Evolutionary conservation across 1,140 invertebrate genomes (phyloP), one percentile per base, ranked within the genome.

Genomic region (Plectrocnemia conspersa): DNA sequence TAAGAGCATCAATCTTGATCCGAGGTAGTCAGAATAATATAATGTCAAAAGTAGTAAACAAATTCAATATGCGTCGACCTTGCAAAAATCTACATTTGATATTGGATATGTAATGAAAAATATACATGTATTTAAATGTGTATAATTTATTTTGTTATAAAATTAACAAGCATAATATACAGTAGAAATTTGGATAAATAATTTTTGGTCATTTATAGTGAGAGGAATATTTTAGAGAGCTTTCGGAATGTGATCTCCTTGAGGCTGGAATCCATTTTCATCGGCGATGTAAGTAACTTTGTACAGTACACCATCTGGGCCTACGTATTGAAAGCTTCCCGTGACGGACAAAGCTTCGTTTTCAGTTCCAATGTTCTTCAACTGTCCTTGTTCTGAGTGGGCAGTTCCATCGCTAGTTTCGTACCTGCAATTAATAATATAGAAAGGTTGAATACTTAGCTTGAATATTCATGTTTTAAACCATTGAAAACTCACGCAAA

Each of bases 221-320:
- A 13, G 2, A 41, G 21, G 3, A 41, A 33, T 33, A 18, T 48
- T 44, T 36, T 50, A 56, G 2, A 16, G 23, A 6, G 52, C 25
- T 36, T 55, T 54, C 38, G 82, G 82, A 52, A 86, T 66, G 65
- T 86, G 83, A 10, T 76, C 79, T 13, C 83, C 84, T 64, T 78
- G 71, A 45, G 84, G 79, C 63, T 83, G 68, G 75, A 76, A 79
- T 25, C 77, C 77, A 54, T 69, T 65, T 64, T 74, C 68, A 63
- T 75, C 66, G 15, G 79, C 79, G 63, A 74, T 64, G 72, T 80
- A 81, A 44, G 77, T 79, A 32, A 90, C 78, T 35, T 73, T 75
- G 64, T 88, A 84, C 35, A 77, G 71, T 54, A 82, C 73, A 18
- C 87, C 86, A 59, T 88, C 84, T 13, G 79, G 72, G n/a, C 74